A percentile compares a stretch with the other conserved stretches of the same genome.
These are phyloP conservation scores for Gadopsis marmoratus DNA, from an alignment of 2,797 vertebrate genomes.

Conservation along the genomic window DNA sequence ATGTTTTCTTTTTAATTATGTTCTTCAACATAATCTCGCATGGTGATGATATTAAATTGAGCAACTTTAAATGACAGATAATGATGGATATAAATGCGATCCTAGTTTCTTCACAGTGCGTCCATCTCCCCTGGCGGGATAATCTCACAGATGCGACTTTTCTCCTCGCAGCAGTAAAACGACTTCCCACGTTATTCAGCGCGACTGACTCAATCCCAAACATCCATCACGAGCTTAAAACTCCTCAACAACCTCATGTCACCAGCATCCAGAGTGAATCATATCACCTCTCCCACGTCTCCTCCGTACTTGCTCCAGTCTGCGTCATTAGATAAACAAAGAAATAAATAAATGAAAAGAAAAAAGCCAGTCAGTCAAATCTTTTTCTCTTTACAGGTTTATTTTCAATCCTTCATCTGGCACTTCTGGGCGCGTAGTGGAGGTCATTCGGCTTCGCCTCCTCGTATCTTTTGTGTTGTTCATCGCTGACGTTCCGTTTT, in stretches of 20 bases:
- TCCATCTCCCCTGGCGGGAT: not conserved
- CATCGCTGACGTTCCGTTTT: not conserved
- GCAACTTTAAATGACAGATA: too few species aligned
- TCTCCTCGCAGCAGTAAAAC: slow-evolving; percentile 14
- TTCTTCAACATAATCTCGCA: too few species aligned
- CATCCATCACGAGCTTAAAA: slow-evolving; percentile 54
- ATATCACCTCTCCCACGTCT: slow-evolving; percentile 73
- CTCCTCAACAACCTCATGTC: slow-evolving; percentile 56
- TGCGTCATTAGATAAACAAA: slow-evolving; percentile 62
- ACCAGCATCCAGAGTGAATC: slow-evolving; percentile 61
- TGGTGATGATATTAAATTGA: too few species aligned
- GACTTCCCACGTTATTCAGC: slow-evolving; percentile 32
- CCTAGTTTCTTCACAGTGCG: not conserved
- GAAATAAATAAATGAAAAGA: slow-evolving; percentile 41
- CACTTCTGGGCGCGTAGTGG: not conserved
- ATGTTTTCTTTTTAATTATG: too few species aligned
- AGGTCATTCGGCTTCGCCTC: slow-evolving; percentile 8
- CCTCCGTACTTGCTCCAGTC: slow-evolving; percentile 39
- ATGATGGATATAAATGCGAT: too few species aligned
- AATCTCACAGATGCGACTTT: slow-evolving; percentile 29
- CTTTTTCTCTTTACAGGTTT: slow-evolving; percentile 27
- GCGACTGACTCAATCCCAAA: slow-evolving; percentile 52
- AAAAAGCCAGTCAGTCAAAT: slow-evolving; percentile 45
- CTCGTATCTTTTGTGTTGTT: not conserved
- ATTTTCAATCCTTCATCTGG: slow-evolving; percentile 30